Base-by-base conservation (phyloP, 2,888 invertebrate genomes). In the Anthophora plumipes region DNA sequence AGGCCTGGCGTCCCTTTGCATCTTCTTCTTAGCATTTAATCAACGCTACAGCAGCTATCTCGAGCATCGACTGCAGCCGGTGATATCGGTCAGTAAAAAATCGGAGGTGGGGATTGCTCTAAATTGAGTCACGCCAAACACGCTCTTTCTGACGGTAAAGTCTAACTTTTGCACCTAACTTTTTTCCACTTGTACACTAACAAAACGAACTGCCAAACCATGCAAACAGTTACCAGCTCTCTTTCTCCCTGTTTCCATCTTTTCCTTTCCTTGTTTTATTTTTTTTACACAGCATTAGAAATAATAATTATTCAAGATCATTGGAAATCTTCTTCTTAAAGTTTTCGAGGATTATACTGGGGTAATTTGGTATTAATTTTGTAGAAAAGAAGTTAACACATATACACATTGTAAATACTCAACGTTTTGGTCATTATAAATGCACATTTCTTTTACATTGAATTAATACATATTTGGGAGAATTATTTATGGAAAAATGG, bases 21-120 rank as follows among this genome's bases (percentile, higher is more conserved):
- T 93, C 82, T 92, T 93, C 85, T 91, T 93, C 88, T 80, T 93
- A 80, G 91, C 91, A 25, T 90, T 93, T 84, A 92, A 91, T 88
- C 93, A 93, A 80, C 92, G 90, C 54, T 92, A 91, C 87, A 91
- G 89, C 86, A 91, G 90, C 89, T 92, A 92, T 85, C 88, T 92
- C 73, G 93, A 93, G 81, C 91, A 91, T 86, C 92, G 91, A 61
- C 81, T 91, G 79, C 92, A 92, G 87, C 91, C 92, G 66, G 88
- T 92, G 71, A 85, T 91, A 86, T 90, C 92, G 90, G 92, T 92
- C 84, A 90, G 92, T 90, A 89, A 86, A 86, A 84, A 85, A 74
- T 82, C 74, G 84, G 84, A 83, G 83, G 81, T 85, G 84, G 84
- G 80, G 79, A 88, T 83, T 86, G 80, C 88, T 83, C 86, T 88